A percentile compares a stretch with the other conserved stretches of the same genome.
phyloP scores from a whole-genome alignment of 1,140 invertebrate species.

The roundworm (Caenorhabditis elegans) region WBcel235 BX284603.4:5976001-5976500 shows the following conservation, averaged over 20 bases:
- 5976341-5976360: not conserved
- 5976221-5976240: conserved; percentile 6
- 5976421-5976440: not conserved
- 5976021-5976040: no score
- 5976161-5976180: not conserved
- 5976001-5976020: no score
- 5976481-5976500: no score
- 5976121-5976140: not conserved
- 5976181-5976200: not conserved
- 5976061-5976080: not conserved
- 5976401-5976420: not conserved
- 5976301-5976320: not conserved
- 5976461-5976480: not conserved
- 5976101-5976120: no score
- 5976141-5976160: not conserved
- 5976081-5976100: not conserved
- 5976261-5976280: no score
- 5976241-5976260: not conserved
- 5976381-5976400: not conserved
- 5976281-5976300: no score
- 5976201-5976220: not conserved
- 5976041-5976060: no score
- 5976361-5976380: not conserved
- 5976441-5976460: not conserved
- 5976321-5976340: no score